Conservation (phyloP, 2,113 vertebrate species). For the Capra hircus region DNA sequence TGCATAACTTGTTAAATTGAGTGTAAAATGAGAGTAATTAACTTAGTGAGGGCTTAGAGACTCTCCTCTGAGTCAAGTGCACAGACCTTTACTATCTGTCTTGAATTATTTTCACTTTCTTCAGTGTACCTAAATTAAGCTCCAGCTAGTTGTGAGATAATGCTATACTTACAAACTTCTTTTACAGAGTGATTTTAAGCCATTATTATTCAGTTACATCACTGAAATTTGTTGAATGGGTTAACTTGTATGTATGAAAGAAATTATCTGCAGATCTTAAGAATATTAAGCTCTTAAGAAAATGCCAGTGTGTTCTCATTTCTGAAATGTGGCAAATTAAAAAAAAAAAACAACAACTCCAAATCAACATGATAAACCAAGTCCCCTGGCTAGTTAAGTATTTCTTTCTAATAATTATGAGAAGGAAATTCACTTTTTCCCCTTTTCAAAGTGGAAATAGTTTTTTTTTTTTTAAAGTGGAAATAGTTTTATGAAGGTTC, state of each 20-base stretch:
- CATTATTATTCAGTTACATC: not conserved
- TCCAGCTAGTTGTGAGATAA: not conserved
- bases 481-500: not conserved
- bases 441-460: not conserved
- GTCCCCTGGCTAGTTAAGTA: not conserved
- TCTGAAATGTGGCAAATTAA: not conserved
- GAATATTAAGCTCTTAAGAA: not conserved
- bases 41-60: not conserved
- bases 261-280: not conserved
- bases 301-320: not conserved
- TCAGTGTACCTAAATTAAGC: not conserved
- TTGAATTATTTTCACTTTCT: constrained; percentile 7
- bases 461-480: not conserved
- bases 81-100: not conserved
- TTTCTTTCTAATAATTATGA: not conserved
- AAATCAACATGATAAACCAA: not conserved
- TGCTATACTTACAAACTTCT: not conserved
- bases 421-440: not conserved
- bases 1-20: constrained; percentile 40
- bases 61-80: not conserved
- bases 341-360: not conserved
- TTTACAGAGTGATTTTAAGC: not conserved
- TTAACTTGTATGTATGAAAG: not conserved
- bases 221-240: not conserved
- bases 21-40: constrained; percentile 45